These are phyloP conservation scores for Phrynocephalus guinanensis DNA, from an alignment of 2,797 vertebrate genomes.

Conservation along the genomic window DNA sequence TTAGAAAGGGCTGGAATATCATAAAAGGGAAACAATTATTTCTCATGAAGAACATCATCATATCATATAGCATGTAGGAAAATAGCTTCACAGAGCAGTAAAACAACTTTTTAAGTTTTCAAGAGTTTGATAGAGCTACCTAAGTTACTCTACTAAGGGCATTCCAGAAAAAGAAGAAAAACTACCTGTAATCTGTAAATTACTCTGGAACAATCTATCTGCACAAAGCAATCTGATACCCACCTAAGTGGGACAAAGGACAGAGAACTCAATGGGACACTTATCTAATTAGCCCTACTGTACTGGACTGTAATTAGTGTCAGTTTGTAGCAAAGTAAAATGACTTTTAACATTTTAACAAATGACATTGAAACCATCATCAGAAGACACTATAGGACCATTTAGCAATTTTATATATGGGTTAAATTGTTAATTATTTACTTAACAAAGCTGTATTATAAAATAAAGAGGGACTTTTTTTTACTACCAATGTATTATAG, in stretches of 20 bases:
- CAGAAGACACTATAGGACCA: not conserved
- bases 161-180: conserved; percentile 10
- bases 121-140: not conserved
- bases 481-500: not conserved
- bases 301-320: not conserved
- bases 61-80: not conserved
- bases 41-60: not conserved
- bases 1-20: not conserved
- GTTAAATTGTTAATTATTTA: not conserved
- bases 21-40: not conserved
- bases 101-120: not conserved
- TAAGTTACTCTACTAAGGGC: conserved; percentile 8
- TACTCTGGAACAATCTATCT: not conserved
- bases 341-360: not conserved
- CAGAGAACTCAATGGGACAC: too few species aligned
- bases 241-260: not conserved
- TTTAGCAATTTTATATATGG: not conserved
- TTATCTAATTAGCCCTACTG: too few species aligned
- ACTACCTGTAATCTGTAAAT: not conserved
- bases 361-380: not conserved
- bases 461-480: not conserved
- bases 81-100: not conserved
- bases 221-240: not conserved
- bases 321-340: not conserved
- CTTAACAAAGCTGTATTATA: conserved; percentile 13